phyloP scores from a whole-genome alignment of 2,113 vertebrate species.

The Syngnathus typhle region DNA sequence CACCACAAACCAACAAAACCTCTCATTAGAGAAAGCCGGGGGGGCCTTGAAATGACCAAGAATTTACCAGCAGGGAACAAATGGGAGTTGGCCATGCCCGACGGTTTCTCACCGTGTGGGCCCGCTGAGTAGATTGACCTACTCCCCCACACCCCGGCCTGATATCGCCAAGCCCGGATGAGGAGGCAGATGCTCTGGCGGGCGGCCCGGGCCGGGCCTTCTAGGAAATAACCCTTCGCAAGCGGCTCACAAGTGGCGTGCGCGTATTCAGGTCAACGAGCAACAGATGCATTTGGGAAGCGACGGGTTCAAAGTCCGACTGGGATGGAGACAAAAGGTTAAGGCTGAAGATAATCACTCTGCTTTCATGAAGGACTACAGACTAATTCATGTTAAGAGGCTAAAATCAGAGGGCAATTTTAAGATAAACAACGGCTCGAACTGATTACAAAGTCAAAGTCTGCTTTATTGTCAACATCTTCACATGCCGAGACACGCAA shows the following conservation, averaged over 20 bases:
- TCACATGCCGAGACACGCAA: no score
- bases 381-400: no score
- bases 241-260: constrained; percentile 4
- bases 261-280: constrained; percentile 15
- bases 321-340: neutral
- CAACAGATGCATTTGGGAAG: constrained; percentile 6
- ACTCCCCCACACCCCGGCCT: constrained; percentile 38
- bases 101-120: constrained; percentile 64
- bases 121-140: constrained; percentile 51
- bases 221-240: constrained; percentile 41
- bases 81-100: constrained; percentile 52
- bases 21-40: constrained; percentile 64
- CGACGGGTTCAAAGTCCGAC: neutral
- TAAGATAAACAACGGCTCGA: no score
- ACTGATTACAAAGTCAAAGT: no score
- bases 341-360: no score
- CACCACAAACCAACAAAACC: constrained; percentile 70
- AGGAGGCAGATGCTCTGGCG: constrained; percentile 57
- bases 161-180: constrained; percentile 26
- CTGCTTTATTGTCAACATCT: no score
- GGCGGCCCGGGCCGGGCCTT: constrained; percentile 33
- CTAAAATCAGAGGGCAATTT: no score
- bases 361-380: no score
- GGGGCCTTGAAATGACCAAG: constrained; percentile 64
- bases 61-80: constrained; percentile 65